Conservation (phyloP, 2,797 vertebrate genomes). For the Rhynchotus rufescens region DNA sequence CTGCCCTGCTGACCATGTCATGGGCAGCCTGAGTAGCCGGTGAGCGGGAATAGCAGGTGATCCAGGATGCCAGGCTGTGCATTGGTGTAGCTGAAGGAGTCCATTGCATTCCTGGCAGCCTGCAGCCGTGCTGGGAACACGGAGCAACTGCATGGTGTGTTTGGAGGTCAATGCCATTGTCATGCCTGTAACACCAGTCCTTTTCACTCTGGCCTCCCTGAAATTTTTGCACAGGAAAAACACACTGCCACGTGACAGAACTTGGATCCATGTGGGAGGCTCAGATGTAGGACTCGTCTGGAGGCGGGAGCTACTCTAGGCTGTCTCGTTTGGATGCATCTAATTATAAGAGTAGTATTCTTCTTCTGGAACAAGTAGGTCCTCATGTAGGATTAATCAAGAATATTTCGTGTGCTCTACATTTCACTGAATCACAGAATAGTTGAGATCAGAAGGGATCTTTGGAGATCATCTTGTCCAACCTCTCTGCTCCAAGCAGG, state of each 20-base stretch:
- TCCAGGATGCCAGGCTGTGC: neutral
- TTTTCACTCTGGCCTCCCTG: neutral
- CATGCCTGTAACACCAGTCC: fast-evolving
- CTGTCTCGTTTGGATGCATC: neutral
- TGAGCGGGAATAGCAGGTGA: neutral
- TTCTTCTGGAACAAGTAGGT: neutral
- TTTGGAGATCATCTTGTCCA: neutral
- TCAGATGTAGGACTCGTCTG: neutral
- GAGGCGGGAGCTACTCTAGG: neutral
- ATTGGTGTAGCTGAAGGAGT: neutral
- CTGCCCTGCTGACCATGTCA: too few relatives aligned
- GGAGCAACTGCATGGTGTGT: neutral
- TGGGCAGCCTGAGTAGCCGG: fast-evolving
- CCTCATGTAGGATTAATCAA: neutral
- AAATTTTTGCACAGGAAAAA: neutral
- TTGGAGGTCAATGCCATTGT: fast-evolving
- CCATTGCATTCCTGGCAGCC: neutral
- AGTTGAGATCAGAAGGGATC: neutral
- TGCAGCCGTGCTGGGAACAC: neutral
- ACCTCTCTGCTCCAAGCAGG: neutral
- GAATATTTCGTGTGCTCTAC: neutral
- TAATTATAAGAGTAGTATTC: neutral
- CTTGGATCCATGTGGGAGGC: neutral
- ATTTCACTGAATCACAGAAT: neutral
- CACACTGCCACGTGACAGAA: neutral